Evolutionary conservation across 2,797 vertebrate genomes (phyloP).

Genomic region (Sylvilagus floridanus): DNA sequence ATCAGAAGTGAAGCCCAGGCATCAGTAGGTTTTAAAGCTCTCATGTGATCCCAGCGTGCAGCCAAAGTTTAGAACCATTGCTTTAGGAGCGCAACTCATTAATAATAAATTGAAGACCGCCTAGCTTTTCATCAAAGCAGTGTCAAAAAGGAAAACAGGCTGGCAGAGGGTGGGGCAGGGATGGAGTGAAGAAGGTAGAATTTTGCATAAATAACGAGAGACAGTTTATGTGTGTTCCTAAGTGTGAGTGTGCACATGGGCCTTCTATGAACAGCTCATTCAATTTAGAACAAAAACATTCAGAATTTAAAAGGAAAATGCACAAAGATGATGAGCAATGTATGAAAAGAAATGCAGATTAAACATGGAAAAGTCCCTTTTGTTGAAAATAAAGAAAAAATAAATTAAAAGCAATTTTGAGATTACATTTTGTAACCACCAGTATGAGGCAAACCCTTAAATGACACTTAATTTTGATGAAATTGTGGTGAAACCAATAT

Average conservation of each 20-base stretch:
- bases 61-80: conserved; percentile 68
- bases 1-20: conserved; percentile 71
- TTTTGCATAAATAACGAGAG: background rate
- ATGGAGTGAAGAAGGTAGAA: background rate
- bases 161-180: background rate
- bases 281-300: conserved; percentile 5
- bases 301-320: conserved; percentile 4
- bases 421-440: conserved; percentile 50
- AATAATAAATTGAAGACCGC: conserved; percentile 74
- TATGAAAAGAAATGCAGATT: background rate
- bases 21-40: conserved; percentile 76
- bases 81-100: conserved; percentile 68
- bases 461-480: conserved; percentile 51
- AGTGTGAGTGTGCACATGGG: accelerated
- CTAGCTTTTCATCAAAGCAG: conserved; percentile 69
- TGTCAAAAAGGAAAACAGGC: conserved; percentile 50
- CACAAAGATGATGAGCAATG: background rate
- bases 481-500: conserved; percentile 28
- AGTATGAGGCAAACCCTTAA: conserved; percentile 39
- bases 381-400: conserved; percentile 44
- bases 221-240: background rate
- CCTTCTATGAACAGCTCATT: background rate
- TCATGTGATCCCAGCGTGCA: conserved; percentile 64
- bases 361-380: conserved; percentile 41
- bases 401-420: conserved; percentile 62